Base-by-base conservation (phyloP, 1,140 invertebrate species). In the Aphelenchoides besseyi region DNA sequence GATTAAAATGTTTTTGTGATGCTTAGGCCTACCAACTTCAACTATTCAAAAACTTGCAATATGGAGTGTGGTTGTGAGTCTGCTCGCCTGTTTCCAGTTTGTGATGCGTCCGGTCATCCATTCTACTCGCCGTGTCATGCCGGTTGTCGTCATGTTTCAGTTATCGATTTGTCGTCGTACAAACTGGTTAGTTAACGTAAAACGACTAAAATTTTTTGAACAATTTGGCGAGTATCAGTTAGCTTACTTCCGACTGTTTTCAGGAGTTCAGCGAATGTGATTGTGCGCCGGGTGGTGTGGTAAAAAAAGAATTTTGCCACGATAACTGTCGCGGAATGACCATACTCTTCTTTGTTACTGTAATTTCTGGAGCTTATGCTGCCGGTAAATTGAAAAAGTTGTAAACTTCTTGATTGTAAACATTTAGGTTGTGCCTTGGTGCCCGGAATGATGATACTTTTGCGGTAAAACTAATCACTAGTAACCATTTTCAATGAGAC, bases 121-220 rank as follows among this genome's bases (percentile, higher is more conserved):
- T 84, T 72, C 66, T 83, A 79, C 33, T 84, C 81, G 16, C 82
- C 82, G 0, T 83, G 82, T 71, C 82, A 83, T 74, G 82, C 82
- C 41, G 82, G 82, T 12, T 83, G 82, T 59, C 63, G 74, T 3
- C 69, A 84, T 18, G 74, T 72, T 2, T 67, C 63, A 26, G 68
- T 72, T 48, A 61, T 71, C 12, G 57, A 70, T 41, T 29, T 33
- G 8, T 55, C 64, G 59, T 69, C 68, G 2, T n/a, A 69, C 28
- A 37, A 71, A 37, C 73, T 69, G 41, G 81, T 71, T 41, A 69
- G 33, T 69, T 35, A 76, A 36, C 37, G 26, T 53, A 74, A 28
- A 23, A 74, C 66, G 12, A 57, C 76, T 62, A 36, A 52, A 29
- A 35, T 28, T 30, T 76, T 74, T 37, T n/a, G n/a, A n/a, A n/a